phyloP scores from a whole-genome alignment of 2,113 vertebrate genomes.

The Nerophis lumbriciformis region DNA sequence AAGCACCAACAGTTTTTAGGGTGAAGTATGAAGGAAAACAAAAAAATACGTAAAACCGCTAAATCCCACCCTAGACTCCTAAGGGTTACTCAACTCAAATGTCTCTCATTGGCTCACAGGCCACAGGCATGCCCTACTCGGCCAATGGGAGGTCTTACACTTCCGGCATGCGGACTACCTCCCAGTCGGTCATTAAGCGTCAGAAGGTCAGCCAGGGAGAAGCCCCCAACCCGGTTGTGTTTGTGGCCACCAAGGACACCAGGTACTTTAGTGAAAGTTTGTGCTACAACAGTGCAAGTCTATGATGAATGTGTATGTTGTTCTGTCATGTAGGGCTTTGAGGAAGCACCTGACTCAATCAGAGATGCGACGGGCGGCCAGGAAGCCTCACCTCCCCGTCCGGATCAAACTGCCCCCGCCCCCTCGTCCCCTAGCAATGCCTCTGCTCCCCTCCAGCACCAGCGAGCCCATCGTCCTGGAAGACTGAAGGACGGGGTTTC shows the following conservation, averaged over 20 bases:
- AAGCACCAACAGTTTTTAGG: too few relatives aligned
- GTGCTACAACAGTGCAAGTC: not conserved
- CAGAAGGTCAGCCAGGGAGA: slow-evolving; percentile 90
- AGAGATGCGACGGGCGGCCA: slow-evolving; percentile 85
- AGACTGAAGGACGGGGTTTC: slow-evolving; percentile 68
- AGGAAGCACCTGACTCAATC: slow-evolving; percentile 87
- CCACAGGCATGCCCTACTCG: slow-evolving; percentile 74
- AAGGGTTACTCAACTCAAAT: too few relatives aligned
- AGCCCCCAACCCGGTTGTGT: slow-evolving; percentile 90
- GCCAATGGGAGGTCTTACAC: slow-evolving; percentile 86
- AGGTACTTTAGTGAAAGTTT: slow-evolving; percentile 61
- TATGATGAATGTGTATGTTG: not conserved
- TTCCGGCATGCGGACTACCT: slow-evolving; percentile 81
- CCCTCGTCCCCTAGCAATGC: slow-evolving; percentile 62
- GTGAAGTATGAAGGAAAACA: too few relatives aligned
- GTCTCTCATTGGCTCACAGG: slow-evolving; percentile 47
- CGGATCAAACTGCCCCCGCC: slow-evolving; percentile 79
- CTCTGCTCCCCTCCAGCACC: slow-evolving; percentile 81
- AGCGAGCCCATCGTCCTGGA: slow-evolving; percentile 92
- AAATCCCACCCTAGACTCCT: not conserved
- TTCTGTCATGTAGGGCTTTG: slow-evolving; percentile 70
- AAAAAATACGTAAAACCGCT: not conserved
- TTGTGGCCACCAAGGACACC: slow-evolving; percentile 92
- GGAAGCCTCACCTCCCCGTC: slow-evolving; percentile 83
- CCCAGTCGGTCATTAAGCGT: slow-evolving; percentile 84